Evolutionary conservation across 2,797 vertebrate genomes (phyloP).

Genomic region (Enteromius paludinosus): DNA sequence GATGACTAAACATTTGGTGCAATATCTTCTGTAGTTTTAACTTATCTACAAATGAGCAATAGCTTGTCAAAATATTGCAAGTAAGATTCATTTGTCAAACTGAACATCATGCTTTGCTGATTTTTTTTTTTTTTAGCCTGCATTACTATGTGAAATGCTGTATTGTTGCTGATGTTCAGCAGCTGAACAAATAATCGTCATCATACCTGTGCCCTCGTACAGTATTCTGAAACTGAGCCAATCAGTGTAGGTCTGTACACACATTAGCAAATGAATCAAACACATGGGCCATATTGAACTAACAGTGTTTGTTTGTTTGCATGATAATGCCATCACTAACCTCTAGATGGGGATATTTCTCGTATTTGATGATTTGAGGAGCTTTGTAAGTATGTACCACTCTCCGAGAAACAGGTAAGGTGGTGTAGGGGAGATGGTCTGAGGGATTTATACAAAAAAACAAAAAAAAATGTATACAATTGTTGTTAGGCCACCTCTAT

Average conservation of each 20-base stretch:
- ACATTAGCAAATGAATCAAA: not conserved
- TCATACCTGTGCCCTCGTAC: not conserved
- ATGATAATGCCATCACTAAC: not conserved
- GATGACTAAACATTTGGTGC: too few relatives aligned
- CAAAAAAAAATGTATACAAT: too few relatives aligned
- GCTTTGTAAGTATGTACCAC: not conserved
- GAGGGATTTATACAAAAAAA: not conserved
- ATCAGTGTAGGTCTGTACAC: not conserved
- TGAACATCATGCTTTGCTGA: not conserved
- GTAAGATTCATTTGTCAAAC: not conserved
- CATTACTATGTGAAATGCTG: not conserved
- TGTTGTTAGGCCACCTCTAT: not conserved
- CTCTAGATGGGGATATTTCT: conserved; percentile 32
- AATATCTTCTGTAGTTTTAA: not conserved
- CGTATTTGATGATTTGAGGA: not conserved
- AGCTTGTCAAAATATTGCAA: not conserved
- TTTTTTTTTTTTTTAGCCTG: not conserved
- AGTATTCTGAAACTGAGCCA: not conserved
- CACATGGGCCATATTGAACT: not conserved
- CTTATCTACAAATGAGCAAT: not conserved
- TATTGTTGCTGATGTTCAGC: not conserved
- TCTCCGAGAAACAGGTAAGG: not conserved
- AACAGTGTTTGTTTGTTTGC: not conserved
- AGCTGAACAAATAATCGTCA: not conserved
- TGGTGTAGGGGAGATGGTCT: not conserved